These are phyloP conservation scores for Embidobia sp. DNA, from an alignment of 2,888 invertebrate genomes.

Conservation along the genomic window DNA sequence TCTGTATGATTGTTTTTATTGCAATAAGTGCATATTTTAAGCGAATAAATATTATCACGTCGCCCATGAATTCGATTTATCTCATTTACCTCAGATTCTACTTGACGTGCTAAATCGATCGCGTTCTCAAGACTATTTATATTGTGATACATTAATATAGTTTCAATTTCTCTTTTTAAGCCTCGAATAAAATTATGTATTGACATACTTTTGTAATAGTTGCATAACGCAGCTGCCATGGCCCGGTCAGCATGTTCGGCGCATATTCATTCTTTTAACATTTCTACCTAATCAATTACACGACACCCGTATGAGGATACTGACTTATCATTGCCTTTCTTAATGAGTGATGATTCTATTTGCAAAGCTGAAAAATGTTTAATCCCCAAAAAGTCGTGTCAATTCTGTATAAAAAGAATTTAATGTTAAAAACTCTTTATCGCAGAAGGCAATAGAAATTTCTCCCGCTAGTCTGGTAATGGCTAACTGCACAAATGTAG, in stretches of 20 bases:
- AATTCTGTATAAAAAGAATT: too few species aligned
- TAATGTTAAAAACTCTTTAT: too few species aligned
- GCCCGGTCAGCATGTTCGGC: not conserved
- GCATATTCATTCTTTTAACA: not conserved
- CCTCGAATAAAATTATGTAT: not conserved
- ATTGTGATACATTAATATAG: not conserved
- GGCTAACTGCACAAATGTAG: too few species aligned
- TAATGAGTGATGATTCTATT: too few species aligned
- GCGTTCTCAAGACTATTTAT: not conserved
- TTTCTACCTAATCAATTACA: not conserved
- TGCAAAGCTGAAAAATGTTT: too few species aligned
- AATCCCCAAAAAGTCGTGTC: too few species aligned
- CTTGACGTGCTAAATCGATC: slow-evolving; percentile 1
- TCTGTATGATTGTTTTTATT: not conserved
- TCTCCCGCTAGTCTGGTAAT: too few species aligned
- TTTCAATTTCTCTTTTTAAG: not conserved
- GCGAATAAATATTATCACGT: not conserved
- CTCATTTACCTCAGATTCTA: not conserved
- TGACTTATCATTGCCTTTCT: not conserved
- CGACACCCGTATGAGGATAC: not conserved
- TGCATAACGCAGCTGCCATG: not conserved
- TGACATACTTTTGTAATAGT: not conserved
- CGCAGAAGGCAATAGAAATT: too few species aligned
- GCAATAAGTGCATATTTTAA: not conserved
- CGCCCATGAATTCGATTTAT: not conserved